phyloP scores from a whole-genome alignment of 1,140 invertebrate species.

The Epicauta chinensis region DNA sequence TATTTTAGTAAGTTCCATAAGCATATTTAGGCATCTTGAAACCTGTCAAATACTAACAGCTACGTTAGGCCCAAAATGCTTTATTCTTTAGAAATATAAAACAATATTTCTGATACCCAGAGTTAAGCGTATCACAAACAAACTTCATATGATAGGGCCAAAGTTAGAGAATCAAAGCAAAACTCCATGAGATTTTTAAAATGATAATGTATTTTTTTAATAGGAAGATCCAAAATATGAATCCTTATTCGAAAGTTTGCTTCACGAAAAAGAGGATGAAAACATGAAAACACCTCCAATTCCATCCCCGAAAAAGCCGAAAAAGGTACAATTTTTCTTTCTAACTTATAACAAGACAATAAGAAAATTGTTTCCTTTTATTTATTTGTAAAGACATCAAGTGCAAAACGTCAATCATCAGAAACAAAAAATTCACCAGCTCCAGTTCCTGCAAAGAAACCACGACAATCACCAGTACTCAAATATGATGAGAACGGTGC shows the following conservation, averaged over 20 bases:
- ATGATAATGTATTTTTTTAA: constrained; percentile 5
- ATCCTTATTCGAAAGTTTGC: constrained; percentile 58
- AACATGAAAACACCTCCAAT: neutral
- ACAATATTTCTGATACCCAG: no score
- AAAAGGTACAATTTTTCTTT: constrained; percentile 11
- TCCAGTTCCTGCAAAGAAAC: constrained; percentile 1
- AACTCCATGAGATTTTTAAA: neutral
- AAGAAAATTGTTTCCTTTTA: neutral
- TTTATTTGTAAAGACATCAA: no score
- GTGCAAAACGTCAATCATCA: constrained; percentile 9
- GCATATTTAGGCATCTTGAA: no score
- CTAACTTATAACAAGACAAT: no score
- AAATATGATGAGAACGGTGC: constrained; percentile 18
- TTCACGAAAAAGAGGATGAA: constrained; percentile 1
- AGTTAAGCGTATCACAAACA: no score
- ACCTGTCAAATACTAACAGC: no score
- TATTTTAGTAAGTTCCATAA: no score
- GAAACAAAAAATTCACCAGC: constrained; percentile 7
- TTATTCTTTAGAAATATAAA: no score
- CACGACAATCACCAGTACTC: constrained; percentile 1
- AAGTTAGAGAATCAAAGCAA: no score
- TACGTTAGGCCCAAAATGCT: no score
- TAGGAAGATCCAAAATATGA: constrained; percentile 40
- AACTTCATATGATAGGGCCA: no score
- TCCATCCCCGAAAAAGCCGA: constrained; percentile 15